Percentiles rank a stretch among this genome's conserved stretches.
Evolutionary conservation across 92 coral and sea anemone genomes (phyloP).

Genomic region (Parazoanthus swiftii): DNA sequence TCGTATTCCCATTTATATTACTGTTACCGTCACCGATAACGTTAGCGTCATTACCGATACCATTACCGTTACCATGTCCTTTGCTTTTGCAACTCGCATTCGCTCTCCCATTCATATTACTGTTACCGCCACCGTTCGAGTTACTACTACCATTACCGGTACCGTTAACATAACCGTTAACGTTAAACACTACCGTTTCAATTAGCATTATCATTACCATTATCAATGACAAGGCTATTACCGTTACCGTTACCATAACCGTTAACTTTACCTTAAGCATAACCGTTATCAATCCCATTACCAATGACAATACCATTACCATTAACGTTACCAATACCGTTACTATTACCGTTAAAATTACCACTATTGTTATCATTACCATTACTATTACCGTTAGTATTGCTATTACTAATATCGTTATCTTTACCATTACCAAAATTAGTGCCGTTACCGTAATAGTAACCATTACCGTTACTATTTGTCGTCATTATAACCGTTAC

Average conservation of each 20-base stretch:
- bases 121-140: too few relatives aligned
- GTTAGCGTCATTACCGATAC: too few relatives aligned
- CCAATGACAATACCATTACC: not conserved
- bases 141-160: not conserved
- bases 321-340: not conserved
- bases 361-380: not conserved
- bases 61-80: not conserved
- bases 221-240: not conserved
- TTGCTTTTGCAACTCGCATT: too few relatives aligned
- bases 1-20: too few relatives aligned
- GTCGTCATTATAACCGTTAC: not conserved
- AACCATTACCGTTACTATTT: not conserved
- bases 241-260: not conserved
- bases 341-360: not conserved
- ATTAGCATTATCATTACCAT: not conserved
- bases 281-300: not conserved
- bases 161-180: too few relatives aligned
- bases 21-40: too few relatives aligned
- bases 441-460: not conserved
- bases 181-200: not conserved
- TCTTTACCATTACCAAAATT: not conserved
- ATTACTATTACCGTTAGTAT: not conserved
- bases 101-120: too few relatives aligned
- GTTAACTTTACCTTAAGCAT: not conserved
- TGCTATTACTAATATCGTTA: not conserved